These are phyloP conservation scores for Aphelinus atriplicis DNA, from an alignment of 1,140 invertebrate species.

Conservation along the genomic window DNA sequence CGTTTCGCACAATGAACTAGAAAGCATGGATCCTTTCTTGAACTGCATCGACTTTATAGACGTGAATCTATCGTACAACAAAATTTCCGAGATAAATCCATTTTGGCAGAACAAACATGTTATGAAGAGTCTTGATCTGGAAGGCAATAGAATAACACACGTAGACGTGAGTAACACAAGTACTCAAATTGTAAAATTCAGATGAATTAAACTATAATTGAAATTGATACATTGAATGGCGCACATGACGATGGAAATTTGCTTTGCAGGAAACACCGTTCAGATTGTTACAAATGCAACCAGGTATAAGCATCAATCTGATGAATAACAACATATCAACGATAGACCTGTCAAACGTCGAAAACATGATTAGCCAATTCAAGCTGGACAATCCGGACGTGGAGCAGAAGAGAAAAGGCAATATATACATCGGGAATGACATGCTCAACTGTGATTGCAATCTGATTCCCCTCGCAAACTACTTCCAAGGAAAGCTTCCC, in stretches of 20 bases:
- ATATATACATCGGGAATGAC: no score
- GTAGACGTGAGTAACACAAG: neutral
- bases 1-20: constrained; percentile 5
- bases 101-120: neutral
- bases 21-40: neutral
- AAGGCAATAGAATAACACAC: constrained; percentile 4
- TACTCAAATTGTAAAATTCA: no score
- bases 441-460: constrained; percentile 34
- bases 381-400: no score
- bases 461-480: constrained; percentile 20
- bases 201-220: no score
- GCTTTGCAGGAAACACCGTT: no score
- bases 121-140: constrained; percentile 11
- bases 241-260: no score
- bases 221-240: no score
- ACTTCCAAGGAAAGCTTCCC: constrained; percentile 26
- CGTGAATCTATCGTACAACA: constrained; percentile 1
- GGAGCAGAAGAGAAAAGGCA: no score
- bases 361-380: no score
- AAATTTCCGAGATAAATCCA: neutral
- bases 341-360: neutral
- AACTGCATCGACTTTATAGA: neutral
- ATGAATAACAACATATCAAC: constrained; percentile 3
- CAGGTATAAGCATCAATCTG: neutral
- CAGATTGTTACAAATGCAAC: no score